phyloP scores from a whole-genome alignment of 2,797 vertebrate genomes.

The Antennarius maculatus region DNA sequence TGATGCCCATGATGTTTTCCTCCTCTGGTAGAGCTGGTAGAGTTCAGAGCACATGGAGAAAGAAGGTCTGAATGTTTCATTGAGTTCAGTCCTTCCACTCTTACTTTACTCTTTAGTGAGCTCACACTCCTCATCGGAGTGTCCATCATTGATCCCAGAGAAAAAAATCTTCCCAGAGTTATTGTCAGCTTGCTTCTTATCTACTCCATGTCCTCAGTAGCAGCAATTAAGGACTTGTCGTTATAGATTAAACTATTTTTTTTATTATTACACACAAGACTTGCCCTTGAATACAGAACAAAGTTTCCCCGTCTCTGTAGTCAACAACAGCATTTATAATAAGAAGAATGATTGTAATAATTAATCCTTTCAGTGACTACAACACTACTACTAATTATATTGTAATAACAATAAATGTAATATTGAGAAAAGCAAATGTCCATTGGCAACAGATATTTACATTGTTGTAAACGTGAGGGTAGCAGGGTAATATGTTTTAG shows the following conservation, averaged over 20 bases:
- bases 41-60: slow-evolving; percentile 53
- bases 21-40: slow-evolving; percentile 33
- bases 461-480: slow-evolving; percentile 75
- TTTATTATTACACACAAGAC: slow-evolving; percentile 71
- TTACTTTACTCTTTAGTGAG: slow-evolving; percentile 35
- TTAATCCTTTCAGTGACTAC: slow-evolving; percentile 75
- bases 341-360: slow-evolving; percentile 70
- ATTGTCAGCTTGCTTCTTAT: slow-evolving; percentile 51
- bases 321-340: slow-evolving; percentile 71
- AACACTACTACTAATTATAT: slow-evolving; percentile 76
- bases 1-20: slow-evolving; percentile 38
- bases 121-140: slow-evolving; percentile 47
- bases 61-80: slow-evolving; percentile 55
- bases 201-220: slow-evolving; percentile 68
- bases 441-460: slow-evolving; percentile 80
- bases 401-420: slow-evolving; percentile 81
- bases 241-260: slow-evolving; percentile 48
- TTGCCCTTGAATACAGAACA: slow-evolving; percentile 72
- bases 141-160: slow-evolving; percentile 60
- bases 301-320: slow-evolving; percentile 71
- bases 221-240: slow-evolving; percentile 75
- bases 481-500: slow-evolving; percentile 66
- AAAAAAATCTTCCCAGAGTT: slow-evolving; percentile 69
- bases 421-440: slow-evolving; percentile 79
- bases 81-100: slow-evolving; percentile 35